Base-by-base conservation (phyloP, 2,113 vertebrate genomes). In the Oryzias woworae region DNA sequence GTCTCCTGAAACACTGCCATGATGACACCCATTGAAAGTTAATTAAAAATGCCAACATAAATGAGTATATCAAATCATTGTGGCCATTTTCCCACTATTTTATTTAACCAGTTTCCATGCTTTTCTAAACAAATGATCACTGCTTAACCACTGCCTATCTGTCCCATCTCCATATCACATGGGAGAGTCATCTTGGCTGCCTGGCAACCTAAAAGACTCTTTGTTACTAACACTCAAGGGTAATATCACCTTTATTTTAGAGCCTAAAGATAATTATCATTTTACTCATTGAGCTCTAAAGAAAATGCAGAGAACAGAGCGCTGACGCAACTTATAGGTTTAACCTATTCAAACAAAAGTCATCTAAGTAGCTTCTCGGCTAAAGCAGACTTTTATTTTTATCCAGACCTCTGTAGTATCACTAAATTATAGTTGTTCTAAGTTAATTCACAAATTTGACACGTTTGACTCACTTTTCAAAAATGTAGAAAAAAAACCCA, bases 171-270 rank as follows among this genome's bases (percentile, higher is more conserved):
- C 57, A 53, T 18, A 62, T 24, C 58, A 22, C 14, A 3, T 13
- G 66, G 78, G 74, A 82, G 65, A 75, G 63, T 61, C 58, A 16
- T 67, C 61, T 73, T 67, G 66, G 76, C 85, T 55, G 75, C 83
- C 66, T 81, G 81, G 81, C 75, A 83, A 88, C 83, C 81, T 66
- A 43, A 61, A 75, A 62, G 55, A 60, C 64, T 74, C 77, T 82
- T 77, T 75, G 74, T 74, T 73, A 73, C 66, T 58, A 77, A 51
- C 80, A 74, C 81, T 77, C 62, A 61, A 44, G 70, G 59, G 73
- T 43, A 67, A 73, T 56, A 68, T 78, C 59, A 81, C 16, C 18
- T 26, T 53, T n/a, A 53, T 64, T 52, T 52, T 17, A n/a, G 8
- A 54, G 22, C 51, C 52, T 42, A 8, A 26, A 4, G 17, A 41